Percentiles rank a stretch among this genome's conserved stretches.
Conservation (phyloP, 1,140 invertebrate genomes). For the Neodiprion lecontei region DNA sequence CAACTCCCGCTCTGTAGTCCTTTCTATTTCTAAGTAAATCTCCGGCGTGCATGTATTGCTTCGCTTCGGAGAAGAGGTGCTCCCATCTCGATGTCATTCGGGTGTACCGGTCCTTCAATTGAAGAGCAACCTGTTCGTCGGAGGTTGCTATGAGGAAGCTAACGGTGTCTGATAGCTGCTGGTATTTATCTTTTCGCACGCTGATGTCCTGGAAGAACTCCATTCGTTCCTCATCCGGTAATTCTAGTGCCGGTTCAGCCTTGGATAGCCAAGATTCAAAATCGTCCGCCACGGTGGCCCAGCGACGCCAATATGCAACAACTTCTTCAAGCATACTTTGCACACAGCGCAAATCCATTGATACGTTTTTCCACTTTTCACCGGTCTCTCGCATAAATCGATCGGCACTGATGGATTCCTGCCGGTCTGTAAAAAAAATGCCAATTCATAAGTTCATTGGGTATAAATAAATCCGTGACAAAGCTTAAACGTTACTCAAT, state of each 20-base stretch:
- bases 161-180: conserved; percentile 82
- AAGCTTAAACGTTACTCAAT: background rate
- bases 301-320: conserved; percentile 86
- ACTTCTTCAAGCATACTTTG: conserved; percentile 90
- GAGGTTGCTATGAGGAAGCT: conserved; percentile 89
- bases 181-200: conserved; percentile 88
- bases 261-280: conserved; percentile 82
- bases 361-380: conserved; percentile 88
- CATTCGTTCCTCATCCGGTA: conserved; percentile 83
- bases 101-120: conserved; percentile 78
- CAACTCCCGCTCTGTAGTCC: conserved; percentile 80
- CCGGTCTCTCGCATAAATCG: conserved; percentile 85
- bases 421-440: conserved; percentile 64
- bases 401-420: conserved; percentile 80
- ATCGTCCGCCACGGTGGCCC: conserved; percentile 74
- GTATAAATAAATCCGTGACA: background rate
- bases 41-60: conserved; percentile 87
- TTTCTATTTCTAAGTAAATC: conserved; percentile 83
- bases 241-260: conserved; percentile 78
- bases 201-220: conserved; percentile 91
- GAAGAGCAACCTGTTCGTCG: conserved; percentile 77
- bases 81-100: conserved; percentile 81
- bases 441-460: conserved; percentile 4
- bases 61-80: conserved; percentile 79
- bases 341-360: conserved; percentile 87